phyloP scores from a whole-genome alignment of 2,797 vertebrate genomes.

The Philypnodon macrostomus region DNA sequence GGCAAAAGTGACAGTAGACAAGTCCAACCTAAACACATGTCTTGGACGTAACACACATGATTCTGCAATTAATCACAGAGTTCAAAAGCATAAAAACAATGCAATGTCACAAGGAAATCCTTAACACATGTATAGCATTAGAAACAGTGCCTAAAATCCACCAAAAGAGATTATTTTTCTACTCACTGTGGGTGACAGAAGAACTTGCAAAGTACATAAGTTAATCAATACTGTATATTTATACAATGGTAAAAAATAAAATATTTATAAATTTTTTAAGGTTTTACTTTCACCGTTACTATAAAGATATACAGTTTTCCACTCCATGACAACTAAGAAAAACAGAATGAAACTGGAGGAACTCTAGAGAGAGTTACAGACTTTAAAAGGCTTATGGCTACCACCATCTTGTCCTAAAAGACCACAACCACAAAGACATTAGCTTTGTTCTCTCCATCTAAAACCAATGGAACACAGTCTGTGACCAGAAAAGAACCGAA shows the following conservation, averaged over 20 bases:
- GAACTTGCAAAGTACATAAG: constrained; percentile 79
- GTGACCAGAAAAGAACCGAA: constrained; percentile 70
- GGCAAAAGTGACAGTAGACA: constrained; percentile 44
- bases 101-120: constrained; percentile 70
- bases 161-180: constrained; percentile 63
- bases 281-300: constrained; percentile 77
- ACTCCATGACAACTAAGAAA: constrained; percentile 83
- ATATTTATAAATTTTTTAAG: constrained; percentile 73
- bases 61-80: constrained; percentile 57
- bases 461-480: constrained; percentile 77
- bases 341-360: constrained; percentile 71
- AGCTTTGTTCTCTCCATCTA: constrained; percentile 58
- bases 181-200: constrained; percentile 63
- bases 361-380: constrained; percentile 67
- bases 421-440: constrained; percentile 76
- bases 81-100: constrained; percentile 32
- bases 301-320: constrained; percentile 81
- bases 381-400: constrained; percentile 80
- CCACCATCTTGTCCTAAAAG: constrained; percentile 78
- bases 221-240: constrained; percentile 81
- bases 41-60: constrained; percentile 60
- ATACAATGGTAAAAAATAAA: constrained; percentile 85
- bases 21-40: constrained; percentile 60
- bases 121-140: constrained; percentile 77
- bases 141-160: constrained; percentile 75